Evolutionary conservation across 2,797 vertebrate genomes (phyloP), one percentile per base, ranked within the genome.

Genomic region (Lithobates sylvaticus): DNA sequence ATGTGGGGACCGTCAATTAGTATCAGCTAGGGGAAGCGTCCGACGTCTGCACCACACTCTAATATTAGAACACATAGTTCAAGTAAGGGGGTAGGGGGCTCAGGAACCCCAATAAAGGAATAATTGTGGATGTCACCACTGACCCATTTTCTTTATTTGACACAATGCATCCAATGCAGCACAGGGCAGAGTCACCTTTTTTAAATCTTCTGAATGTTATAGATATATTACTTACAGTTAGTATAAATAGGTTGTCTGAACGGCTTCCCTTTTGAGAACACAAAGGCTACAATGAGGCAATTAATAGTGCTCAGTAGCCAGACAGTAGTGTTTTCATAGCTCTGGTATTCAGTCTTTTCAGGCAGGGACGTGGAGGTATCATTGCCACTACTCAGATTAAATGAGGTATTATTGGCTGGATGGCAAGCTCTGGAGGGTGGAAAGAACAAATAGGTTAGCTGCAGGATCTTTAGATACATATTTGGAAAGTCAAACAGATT

Each of bases 261-360:
- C 6, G 94, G 95, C 67, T 90, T 94, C 88, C 95, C 95, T 91
- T 95, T 96, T 61, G 94, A 95, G 91, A 95, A 95, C 75, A 93
- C 90, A 70, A 96, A 68, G 34, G 94, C 94, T 77, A 94, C 89
- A 0, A 90, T 88, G 67, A 96, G 92, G 81, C 93, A 95, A 76
- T 94, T 93, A 90, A 94, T 85, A 76, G 94, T 95, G 87, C 93
- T 93, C 6, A 96, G 89, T 65, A 96, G 92, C 94, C 94, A 96
- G 64, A 95, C 84, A 3, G 94, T 94, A 27, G 93, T 95, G 88
- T 95, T 95, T 89, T 95, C 95, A 72, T 94, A 95, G 87, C 94
- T 95, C 85, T 87, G 82, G 84, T 89, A 93, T 76, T 82, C 36
- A 61, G 89, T 26, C 23, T 21, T 36, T 7, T 1, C n/a, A 18